phyloP scores from a whole-genome alignment of 2,113 vertebrate species.

The Nesogale talazaci region DNA sequence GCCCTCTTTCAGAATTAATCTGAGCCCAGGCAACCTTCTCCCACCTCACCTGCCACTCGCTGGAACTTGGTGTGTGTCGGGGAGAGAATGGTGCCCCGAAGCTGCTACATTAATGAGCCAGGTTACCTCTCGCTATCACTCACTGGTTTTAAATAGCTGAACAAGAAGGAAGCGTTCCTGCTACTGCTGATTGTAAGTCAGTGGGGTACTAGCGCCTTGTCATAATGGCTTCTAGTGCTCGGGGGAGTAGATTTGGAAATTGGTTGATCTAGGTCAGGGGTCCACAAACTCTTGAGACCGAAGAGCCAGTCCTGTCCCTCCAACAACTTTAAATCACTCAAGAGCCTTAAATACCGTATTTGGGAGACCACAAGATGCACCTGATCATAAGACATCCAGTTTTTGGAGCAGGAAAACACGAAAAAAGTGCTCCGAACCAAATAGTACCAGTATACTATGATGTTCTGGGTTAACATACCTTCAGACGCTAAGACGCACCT shows the following conservation, averaged over 20 bases:
- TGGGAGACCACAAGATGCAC: too few relatives aligned
- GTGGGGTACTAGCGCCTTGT: not conserved
- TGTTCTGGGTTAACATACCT: too few relatives aligned
- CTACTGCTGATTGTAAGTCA: not conserved
- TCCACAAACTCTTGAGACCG: too few relatives aligned
- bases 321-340: too few relatives aligned
- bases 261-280: not conserved
- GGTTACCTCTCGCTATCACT: not conserved
- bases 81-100: not conserved
- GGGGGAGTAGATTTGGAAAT: not conserved
- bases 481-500: too few relatives aligned
- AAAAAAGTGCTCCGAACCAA: too few relatives aligned
- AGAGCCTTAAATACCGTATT: too few relatives aligned
- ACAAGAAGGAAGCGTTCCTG: conserved; percentile 40
- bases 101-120: conserved; percentile 17
- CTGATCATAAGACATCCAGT: too few relatives aligned
- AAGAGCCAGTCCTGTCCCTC: too few relatives aligned
- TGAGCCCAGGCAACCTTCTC: not conserved
- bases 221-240: not conserved
- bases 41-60: not conserved
- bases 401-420: too few relatives aligned
- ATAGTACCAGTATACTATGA: too few relatives aligned
- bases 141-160: conserved; percentile 47
- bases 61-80: not conserved
- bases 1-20: conserved; percentile 27